phyloP scores from a whole-genome alignment of 2,797 vertebrate genomes.

The Cyclopterus lumpus region DNA sequence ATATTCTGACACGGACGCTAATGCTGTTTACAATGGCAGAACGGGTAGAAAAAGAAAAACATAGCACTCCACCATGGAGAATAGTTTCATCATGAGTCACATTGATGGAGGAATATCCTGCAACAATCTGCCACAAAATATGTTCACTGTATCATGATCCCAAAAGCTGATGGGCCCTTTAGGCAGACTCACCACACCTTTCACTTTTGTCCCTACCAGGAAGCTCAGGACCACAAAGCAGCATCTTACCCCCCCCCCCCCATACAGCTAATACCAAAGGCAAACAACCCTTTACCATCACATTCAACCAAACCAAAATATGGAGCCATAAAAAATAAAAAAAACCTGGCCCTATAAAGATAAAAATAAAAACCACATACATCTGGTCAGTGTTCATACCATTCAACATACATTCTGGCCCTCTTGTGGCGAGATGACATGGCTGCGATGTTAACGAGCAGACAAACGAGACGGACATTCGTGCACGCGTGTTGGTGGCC shows the following conservation, averaged over 20 bases:
- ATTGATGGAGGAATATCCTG: conserved; percentile 60
- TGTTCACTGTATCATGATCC: conserved; percentile 58
- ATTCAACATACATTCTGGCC: conserved; percentile 80
- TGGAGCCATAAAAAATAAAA: conserved; percentile 75
- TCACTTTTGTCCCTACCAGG: background rate
- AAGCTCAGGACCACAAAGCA: conserved; percentile 82
- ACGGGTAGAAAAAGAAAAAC: conserved; percentile 51
- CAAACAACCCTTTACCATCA: conserved; percentile 67
- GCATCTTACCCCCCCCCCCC: conserved; percentile 64
- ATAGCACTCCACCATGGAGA: conserved; percentile 62
- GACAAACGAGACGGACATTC: conserved; percentile 46
- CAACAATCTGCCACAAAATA: conserved; percentile 63
- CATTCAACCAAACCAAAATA: conserved; percentile 84
- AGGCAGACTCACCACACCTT: conserved; percentile 63
- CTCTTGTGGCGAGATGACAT: conserved; percentile 55
- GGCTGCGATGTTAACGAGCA: conserved; percentile 26
- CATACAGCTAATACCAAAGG: conserved; percentile 86
- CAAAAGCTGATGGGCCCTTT: conserved; percentile 57
- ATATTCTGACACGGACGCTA: conserved; percentile 58
- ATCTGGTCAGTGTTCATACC: conserved; percentile 83
- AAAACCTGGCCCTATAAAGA: conserved; percentile 79
- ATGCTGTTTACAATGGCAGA: conserved; percentile 61
- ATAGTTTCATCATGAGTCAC: conserved; percentile 49
- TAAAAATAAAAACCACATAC: conserved; percentile 72
- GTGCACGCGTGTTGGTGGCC: conserved; percentile 15